A percentile compares a stretch with the other conserved stretches of the same genome.
Conservation (phyloP, 1,140 invertebrate genomes). For the Carcinoscorpius rotundicauda region DNA sequence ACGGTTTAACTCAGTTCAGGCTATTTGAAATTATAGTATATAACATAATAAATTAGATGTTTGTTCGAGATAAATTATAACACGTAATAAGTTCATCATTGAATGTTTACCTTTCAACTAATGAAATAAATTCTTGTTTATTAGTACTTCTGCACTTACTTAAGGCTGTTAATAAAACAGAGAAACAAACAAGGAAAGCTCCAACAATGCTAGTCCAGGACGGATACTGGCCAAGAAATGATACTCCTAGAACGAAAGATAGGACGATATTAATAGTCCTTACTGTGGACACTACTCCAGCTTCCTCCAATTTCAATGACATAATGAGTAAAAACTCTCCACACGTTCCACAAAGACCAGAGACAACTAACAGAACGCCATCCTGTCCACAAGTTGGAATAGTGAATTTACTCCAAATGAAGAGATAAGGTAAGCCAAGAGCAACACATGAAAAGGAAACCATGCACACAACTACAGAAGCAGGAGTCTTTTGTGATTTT, state of each 20-base stretch:
- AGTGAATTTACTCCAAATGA: conserved; percentile 61
- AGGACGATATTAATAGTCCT: conserved; percentile 71
- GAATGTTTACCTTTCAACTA: too few species aligned
- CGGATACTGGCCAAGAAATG: conserved; percentile 56
- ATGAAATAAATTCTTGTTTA: too few species aligned
- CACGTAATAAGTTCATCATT: too few species aligned
- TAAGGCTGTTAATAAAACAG: conserved; percentile 63
- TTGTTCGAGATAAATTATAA: too few species aligned
- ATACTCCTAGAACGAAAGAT: conserved; percentile 70
- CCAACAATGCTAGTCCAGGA: conserved; percentile 64
- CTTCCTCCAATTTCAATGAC: conserved; percentile 73
- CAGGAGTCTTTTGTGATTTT: conserved; percentile 69
- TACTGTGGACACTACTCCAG: conserved; percentile 75
- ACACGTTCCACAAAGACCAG: conserved; percentile 72
- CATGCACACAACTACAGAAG: conserved; percentile 46
- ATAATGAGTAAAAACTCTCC: conserved; percentile 75
- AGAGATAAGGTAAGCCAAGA: conserved; percentile 46
- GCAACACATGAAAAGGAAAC: conserved; percentile 44
- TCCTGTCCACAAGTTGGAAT: conserved; percentile 65
- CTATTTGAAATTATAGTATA: too few species aligned
- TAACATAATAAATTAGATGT: too few species aligned
- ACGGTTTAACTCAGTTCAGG: too few species aligned
- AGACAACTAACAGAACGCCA: conserved; percentile 58
- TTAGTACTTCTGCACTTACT: conserved; percentile 48
- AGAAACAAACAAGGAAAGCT: conserved; percentile 65